phyloP scores from a whole-genome alignment of 2,888 invertebrate genomes.

The Odontocolon sp. region DNA sequence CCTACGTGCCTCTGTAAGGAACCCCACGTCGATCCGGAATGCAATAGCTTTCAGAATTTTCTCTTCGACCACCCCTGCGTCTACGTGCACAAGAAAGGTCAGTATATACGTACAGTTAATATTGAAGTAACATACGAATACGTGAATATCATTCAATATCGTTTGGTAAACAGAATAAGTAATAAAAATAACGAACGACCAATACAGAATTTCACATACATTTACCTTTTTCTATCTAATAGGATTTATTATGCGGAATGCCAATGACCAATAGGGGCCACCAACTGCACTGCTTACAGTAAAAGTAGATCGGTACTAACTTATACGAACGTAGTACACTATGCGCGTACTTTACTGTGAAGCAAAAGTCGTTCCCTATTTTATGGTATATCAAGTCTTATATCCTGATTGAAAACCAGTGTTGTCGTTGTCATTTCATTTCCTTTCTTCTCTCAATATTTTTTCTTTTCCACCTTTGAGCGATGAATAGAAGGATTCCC shows the following conservation, averaged over 20 bases:
- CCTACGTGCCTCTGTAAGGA: constrained; percentile 96
- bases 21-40: constrained; percentile 94
- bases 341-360: not conserved
- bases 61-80: constrained; percentile 97
- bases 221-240: no score
- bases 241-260: no score
- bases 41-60: constrained; percentile 96
- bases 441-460: not conserved
- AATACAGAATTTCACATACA: no score
- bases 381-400: constrained; percentile 1
- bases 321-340: no score
- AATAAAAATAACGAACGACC: no score
- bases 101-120: constrained; percentile 71
- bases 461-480: not conserved
- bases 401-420: constrained; percentile 17
- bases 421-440: constrained; percentile 4
- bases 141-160: no score
- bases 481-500: not conserved
- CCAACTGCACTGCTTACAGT: no score
- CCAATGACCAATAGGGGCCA: no score
- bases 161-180: no score
- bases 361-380: not conserved
- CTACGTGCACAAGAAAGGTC: constrained; percentile 94
- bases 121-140: no score
- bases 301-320: no score